Conservation (phyloP, 1,140 invertebrate genomes). For the Artemia franciscana region DNA sequence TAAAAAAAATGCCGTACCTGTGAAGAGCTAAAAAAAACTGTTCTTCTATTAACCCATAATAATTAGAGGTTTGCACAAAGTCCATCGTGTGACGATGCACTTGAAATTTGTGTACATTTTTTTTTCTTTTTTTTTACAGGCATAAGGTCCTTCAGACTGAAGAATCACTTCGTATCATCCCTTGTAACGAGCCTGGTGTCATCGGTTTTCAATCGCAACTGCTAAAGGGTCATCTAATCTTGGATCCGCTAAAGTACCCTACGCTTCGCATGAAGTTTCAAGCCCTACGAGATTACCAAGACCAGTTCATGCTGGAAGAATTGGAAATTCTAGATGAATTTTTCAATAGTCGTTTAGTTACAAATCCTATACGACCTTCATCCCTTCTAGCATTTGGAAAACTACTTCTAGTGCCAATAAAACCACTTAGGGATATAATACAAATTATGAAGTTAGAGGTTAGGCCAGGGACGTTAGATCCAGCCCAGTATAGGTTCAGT, state of each 20-base stretch:
- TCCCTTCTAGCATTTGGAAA: constrained; percentile 55
- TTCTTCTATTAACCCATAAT: too few relatives aligned
- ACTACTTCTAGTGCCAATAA: constrained; percentile 51
- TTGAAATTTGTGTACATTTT: too few relatives aligned
- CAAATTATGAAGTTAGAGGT: constrained; percentile 65
- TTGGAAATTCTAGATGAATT: constrained; percentile 67
- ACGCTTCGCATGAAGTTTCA: constrained; percentile 70
- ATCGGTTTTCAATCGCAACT: constrained; percentile 67
- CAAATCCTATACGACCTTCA: constrained; percentile 68
- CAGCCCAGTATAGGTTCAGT: constrained; percentile 50
- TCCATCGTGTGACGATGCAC: too few relatives aligned
- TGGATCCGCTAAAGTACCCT: constrained; percentile 66
- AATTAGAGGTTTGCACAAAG: too few relatives aligned
- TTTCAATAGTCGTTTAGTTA: constrained; percentile 65
- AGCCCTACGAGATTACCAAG: constrained; percentile 53
- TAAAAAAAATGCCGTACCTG: too few relatives aligned
- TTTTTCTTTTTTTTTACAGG: too few relatives aligned
- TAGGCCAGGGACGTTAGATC: constrained; percentile 33
- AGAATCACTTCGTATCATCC: constrained; percentile 39
- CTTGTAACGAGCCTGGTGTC: constrained; percentile 54
- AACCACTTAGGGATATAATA: constrained; percentile 72
- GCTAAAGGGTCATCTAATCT: constrained; percentile 55
- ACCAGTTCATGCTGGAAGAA: constrained; percentile 64
- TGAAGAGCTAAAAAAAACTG: too few relatives aligned
- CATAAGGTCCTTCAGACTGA: constrained; percentile 60